Evolutionary conservation across 2,888 invertebrate genomes (phyloP).

Genomic region (Lepidocyrtinus sp.): DNA sequence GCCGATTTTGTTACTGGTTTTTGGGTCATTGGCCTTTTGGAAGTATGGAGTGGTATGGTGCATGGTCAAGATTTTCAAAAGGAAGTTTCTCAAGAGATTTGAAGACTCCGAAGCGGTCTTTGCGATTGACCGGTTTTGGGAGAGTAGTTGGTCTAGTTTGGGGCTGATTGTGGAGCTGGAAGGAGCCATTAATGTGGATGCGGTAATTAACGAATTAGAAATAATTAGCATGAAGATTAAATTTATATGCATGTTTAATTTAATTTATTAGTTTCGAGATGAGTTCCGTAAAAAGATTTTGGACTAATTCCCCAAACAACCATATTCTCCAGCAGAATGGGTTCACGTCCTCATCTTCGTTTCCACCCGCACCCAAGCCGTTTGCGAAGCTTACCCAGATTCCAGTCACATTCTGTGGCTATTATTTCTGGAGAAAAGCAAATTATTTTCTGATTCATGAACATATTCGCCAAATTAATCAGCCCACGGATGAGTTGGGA

Average conservation of each 20-base stretch:
- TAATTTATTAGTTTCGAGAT: constrained; percentile 51
- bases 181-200: constrained; percentile 55
- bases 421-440: constrained; percentile 63
- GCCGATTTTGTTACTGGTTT: constrained; percentile 46
- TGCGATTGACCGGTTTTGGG: constrained; percentile 58
- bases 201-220: constrained; percentile 30
- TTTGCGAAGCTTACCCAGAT: constrained; percentile 62
- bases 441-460: constrained; percentile 64
- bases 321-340: neutral
- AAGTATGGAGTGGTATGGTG: constrained; percentile 58
- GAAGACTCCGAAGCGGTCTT: constrained; percentile 39
- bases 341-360: neutral
- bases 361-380: constrained; percentile 21
- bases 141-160: constrained; percentile 46
- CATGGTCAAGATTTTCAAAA: constrained; percentile 55
- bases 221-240: neutral
- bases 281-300: constrained; percentile 56
- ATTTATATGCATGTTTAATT: neutral
- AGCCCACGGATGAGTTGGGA: constrained; percentile 52
- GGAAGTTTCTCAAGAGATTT: constrained; percentile 56
- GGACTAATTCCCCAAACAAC: constrained; percentile 23
- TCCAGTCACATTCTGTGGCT: constrained; percentile 59
- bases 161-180: constrained; percentile 58
- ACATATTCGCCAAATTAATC: constrained; percentile 62
- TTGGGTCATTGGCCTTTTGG: constrained; percentile 45